Evolutionary conservation across 2,113 vertebrate genomes (phyloP).

Genomic region (Bos javanicus): DNA sequence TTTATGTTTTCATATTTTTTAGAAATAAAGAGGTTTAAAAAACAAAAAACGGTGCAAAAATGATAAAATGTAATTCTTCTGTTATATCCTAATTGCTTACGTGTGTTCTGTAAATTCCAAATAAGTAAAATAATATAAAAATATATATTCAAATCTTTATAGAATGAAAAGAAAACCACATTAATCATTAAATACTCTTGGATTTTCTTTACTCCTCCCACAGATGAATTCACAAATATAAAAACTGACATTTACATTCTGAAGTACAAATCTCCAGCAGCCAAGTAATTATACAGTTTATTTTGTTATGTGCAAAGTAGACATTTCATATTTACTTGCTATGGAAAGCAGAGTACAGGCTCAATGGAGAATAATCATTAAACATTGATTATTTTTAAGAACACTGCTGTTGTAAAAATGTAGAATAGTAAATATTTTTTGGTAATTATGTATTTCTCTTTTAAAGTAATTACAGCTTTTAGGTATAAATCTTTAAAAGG

Average conservation of each 20-base stretch:
- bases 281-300: slow-evolving; percentile 12
- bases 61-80: slow-evolving; percentile 66
- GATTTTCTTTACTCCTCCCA: slow-evolving; percentile 55
- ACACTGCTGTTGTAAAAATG: slow-evolving; percentile 70
- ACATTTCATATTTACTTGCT: slow-evolving; percentile 43
- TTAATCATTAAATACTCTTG: slow-evolving; percentile 46
- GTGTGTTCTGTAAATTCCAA: slow-evolving; percentile 56
- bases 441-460: slow-evolving; percentile 53
- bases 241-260: slow-evolving; percentile 53
- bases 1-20: slow-evolving; percentile 72
- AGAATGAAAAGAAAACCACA: slow-evolving; percentile 62
- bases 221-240: slow-evolving; percentile 52
- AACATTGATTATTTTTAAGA: slow-evolving; percentile 49
- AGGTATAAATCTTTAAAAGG: slow-evolving; percentile 74
- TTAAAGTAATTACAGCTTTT: slow-evolving; percentile 75
- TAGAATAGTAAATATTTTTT: slow-evolving; percentile 75
- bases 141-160: slow-evolving; percentile 61
- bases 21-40: slow-evolving; percentile 69
- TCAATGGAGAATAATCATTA: slow-evolving; percentile 53
- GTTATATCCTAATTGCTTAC: slow-evolving; percentile 53
- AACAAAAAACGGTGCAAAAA: slow-evolving; percentile 38
- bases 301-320: slow-evolving; percentile 42
- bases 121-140: slow-evolving; percentile 69
- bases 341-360: not conserved
- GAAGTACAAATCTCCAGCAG: slow-evolving; percentile 50